Evolutionary conservation across 2,797 vertebrate species (phyloP), one percentile per base, ranked within the genome.

Genomic region (Semotilus atromaculatus): DNA sequence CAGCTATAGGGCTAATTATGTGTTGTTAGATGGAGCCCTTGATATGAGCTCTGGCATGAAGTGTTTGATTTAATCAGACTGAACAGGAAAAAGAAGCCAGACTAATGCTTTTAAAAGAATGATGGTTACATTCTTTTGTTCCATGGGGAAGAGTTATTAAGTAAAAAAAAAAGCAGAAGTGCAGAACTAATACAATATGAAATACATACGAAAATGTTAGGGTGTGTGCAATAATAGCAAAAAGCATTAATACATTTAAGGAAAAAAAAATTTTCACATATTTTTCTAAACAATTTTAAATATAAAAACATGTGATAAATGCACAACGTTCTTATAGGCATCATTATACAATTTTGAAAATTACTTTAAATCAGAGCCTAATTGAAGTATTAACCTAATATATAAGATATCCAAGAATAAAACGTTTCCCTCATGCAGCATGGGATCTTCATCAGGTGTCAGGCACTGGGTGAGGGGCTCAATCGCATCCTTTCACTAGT

Each of bases 1-100:
- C 73, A 80, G 62, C 60, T 79, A 48, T 48, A 86, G 60, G 73
- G 62, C 76, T 86, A 86, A 87, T 88, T 87, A 79, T 84, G 81
- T 77, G 72, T 53, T 53, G 64, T 81, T 81, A 85, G 81, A 89
- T 73, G 45, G 45, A 40, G 62, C 58, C 62, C 72, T 66, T 77
- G 81, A 87, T 84, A 77, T 43, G 38, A 77, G 81, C 31, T 51
- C 80, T 76, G 43, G 67, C 58, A 80, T 74, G 48, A 70, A 80
- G 31, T 68, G 76, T 36, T 40, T 80, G 83, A 85, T 85, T 80
- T 40, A 80, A 85, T 87, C 66, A 79, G 23, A 74, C 31, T 53
- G 14, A 51, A 74, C 34, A 60, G 77, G 38, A 74, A 73, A 48
- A 64, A 73, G 23, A 64, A 43, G 31, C 34, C 77, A 34, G 58